Percentiles rank a stretch among this genome's conserved stretches.
These are phyloP conservation scores for Goniozus legneri DNA, from an alignment of 1,140 invertebrate species.

Conservation along the genomic window DNA sequence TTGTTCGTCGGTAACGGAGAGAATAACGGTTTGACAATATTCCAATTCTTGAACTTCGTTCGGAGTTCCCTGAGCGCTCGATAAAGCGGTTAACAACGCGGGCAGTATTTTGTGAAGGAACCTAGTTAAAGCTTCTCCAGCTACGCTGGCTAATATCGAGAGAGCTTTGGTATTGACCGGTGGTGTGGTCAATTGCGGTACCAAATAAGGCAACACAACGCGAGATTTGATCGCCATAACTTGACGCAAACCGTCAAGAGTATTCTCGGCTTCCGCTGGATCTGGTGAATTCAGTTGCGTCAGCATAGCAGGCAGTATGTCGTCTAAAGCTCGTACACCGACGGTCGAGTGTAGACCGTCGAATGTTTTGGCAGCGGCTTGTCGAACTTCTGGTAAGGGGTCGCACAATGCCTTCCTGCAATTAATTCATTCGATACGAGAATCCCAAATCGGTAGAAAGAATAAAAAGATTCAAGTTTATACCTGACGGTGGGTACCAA, in stretches of 20 bases:
- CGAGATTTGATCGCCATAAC: slow-evolving; percentile 95
- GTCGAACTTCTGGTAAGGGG: slow-evolving; percentile 85
- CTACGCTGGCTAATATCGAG: slow-evolving; percentile 87
- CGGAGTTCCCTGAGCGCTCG: slow-evolving; percentile 65
- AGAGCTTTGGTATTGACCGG: slow-evolving; percentile 91
- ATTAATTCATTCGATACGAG: slow-evolving; percentile 3
- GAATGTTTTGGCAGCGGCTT: slow-evolving; percentile 95
- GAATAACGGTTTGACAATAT: slow-evolving; percentile 88
- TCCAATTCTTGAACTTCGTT: slow-evolving; percentile 79
- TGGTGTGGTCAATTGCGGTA: slow-evolving; percentile 87
- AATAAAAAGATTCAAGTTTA: too few species aligned
- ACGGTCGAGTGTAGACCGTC: slow-evolving; percentile 93
- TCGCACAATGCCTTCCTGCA: slow-evolving; percentile 85
- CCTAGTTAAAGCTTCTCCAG: slow-evolving; percentile 87
- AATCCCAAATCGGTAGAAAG: neutral
- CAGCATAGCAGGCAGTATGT: slow-evolving; percentile 90
- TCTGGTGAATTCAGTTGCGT: slow-evolving; percentile 78
- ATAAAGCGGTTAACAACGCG: slow-evolving; percentile 78
- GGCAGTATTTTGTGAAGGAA: slow-evolving; percentile 89
- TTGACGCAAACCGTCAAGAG: slow-evolving; percentile 91
- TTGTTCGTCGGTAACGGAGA: slow-evolving; percentile 84
- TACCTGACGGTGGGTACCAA: slow-evolving; percentile 90
- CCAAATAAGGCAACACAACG: slow-evolving; percentile 91
- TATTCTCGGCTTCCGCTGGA: slow-evolving; percentile 72
- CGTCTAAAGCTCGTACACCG: slow-evolving; percentile 91